A percentile compares a stretch with the other conserved stretches of the same genome.
These are phyloP conservation scores for Lemur catta DNA, from an alignment of 2,797 vertebrate genomes.

Conservation along the genomic window DNA sequence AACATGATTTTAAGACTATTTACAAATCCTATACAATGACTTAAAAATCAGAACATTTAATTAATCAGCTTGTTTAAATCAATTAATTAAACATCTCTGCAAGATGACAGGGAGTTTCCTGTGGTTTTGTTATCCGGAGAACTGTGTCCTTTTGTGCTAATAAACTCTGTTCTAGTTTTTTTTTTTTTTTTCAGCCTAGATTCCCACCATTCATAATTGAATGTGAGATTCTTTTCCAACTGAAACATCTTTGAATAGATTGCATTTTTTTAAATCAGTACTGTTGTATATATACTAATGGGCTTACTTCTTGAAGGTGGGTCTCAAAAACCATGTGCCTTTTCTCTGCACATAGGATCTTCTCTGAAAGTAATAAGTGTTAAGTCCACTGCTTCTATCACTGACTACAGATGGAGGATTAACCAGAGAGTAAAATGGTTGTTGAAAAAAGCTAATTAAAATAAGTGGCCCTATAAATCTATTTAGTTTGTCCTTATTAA, in stretches of 20 bases:
- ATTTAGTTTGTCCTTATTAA: not conserved
- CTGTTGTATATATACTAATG: not conserved
- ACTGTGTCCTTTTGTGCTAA: not conserved
- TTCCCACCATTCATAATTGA: not conserved
- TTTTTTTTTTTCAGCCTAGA: not conserved
- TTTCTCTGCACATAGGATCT: not conserved
- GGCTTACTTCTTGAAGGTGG: not conserved
- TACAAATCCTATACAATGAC: not conserved
- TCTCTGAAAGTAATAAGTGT: not conserved
- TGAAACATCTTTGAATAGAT: not conserved
- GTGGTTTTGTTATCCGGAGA: not conserved
- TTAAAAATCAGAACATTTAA: conserved; percentile 37
- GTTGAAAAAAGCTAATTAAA: not conserved
- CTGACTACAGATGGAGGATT: not conserved
- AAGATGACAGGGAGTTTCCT: not conserved
- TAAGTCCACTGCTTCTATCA: not conserved
- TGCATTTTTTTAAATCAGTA: not conserved
- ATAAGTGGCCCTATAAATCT: not conserved
- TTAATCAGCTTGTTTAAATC: not conserved
- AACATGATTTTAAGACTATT: not conserved
- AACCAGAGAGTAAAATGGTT: not conserved
- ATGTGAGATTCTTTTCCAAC: not conserved
- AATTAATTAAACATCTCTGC: not conserved
- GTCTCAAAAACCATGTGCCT: not conserved
- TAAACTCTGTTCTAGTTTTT: not conserved